Evolutionary conservation across 2,797 vertebrate genomes (phyloP).

Genomic region (Saxicola maurus): DNA sequence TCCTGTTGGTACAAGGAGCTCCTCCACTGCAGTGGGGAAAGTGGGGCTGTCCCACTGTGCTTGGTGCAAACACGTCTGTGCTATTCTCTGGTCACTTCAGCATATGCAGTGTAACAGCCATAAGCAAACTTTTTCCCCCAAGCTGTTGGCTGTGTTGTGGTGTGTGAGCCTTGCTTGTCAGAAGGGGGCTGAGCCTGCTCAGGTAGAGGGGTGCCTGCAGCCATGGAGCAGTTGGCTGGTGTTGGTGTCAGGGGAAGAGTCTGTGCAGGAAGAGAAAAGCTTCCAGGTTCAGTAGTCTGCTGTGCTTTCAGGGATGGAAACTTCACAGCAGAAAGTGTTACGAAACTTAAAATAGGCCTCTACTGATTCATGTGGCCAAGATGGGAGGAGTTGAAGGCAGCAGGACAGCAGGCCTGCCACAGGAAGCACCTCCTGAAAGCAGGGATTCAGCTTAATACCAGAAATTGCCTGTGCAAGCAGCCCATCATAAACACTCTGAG

Average conservation of each 20-base stretch:
- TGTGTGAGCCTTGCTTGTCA: not conserved
- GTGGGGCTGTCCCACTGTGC: not conserved
- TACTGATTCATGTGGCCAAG: not conserved
- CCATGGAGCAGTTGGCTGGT: not conserved
- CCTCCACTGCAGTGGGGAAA: not conserved
- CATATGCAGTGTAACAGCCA: rapidly evolving
- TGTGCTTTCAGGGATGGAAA: not conserved
- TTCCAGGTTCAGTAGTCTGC: not conserved
- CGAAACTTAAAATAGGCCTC: not conserved
- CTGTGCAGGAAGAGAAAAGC: not conserved
- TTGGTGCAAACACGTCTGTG: not conserved
- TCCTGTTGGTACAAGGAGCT: not conserved
- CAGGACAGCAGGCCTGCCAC: not conserved
- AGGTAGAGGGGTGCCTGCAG: not conserved
- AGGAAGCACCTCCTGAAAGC: not conserved
- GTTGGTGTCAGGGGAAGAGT: not conserved
- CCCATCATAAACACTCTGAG: not conserved
- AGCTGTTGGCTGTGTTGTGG: not conserved
- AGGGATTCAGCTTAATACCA: not conserved
- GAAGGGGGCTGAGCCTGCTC: not conserved
- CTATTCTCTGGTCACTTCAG: not conserved
- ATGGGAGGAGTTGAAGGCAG: not conserved
- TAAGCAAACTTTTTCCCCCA: not conserved
- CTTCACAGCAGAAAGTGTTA: not conserved
- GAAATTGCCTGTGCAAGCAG: not conserved